These are phyloP conservation scores for Strigops habroptila DNA, from an alignment of 2,113 vertebrate species.

Conservation along the genomic window DNA sequence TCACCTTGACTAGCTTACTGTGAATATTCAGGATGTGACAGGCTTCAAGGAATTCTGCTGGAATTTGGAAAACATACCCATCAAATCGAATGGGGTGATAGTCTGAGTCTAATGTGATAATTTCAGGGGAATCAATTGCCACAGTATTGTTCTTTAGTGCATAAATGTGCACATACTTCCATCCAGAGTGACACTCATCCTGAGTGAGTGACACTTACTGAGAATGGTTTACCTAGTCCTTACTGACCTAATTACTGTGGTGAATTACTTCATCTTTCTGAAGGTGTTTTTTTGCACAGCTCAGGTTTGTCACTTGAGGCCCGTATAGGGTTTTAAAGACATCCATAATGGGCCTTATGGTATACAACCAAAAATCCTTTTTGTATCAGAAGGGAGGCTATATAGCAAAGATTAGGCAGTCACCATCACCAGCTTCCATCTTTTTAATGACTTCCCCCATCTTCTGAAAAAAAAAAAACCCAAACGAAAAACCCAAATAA, in stretches of 20 bases:
- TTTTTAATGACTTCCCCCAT: not conserved
- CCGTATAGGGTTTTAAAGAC: not conserved
- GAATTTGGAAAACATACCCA: not conserved
- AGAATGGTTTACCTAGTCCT: not conserved
- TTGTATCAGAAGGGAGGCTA: not conserved
- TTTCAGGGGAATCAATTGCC: not conserved
- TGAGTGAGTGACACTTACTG: not conserved
- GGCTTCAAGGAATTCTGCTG: not conserved
- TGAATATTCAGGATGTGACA: conserved; percentile 1
- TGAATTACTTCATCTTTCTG: not conserved
- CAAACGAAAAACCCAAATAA: not conserved
- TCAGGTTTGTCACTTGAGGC: not conserved
- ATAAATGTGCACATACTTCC: not conserved
- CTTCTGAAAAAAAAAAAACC: not conserved
- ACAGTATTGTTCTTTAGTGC: not conserved
- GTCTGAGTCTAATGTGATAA: not conserved
- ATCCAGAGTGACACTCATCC: not conserved
- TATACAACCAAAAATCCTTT: not conserved
- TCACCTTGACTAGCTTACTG: not conserved
- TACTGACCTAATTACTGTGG: not conserved
- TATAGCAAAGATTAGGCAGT: not conserved
- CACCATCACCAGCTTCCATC: not conserved
- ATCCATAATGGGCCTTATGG: not conserved
- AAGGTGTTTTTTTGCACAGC: not conserved
- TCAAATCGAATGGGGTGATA: not conserved